Conservation (phyloP, 2,113 vertebrate genomes). For the Daphoenositta chrysoptera region DNA sequence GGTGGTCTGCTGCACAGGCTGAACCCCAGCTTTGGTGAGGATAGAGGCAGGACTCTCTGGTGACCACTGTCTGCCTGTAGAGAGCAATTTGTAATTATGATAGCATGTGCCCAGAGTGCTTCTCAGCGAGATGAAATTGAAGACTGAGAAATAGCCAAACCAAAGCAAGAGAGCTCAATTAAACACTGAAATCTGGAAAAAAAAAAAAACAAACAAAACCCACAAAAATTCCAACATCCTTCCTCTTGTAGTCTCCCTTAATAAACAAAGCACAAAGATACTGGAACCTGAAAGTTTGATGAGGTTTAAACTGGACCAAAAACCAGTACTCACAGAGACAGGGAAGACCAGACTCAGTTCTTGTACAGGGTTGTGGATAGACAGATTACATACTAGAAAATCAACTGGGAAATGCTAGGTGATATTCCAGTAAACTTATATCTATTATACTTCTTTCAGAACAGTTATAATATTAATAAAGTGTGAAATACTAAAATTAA, state of each 20-base stretch:
- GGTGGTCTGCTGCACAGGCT: not conserved
- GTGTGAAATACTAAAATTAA: not conserved
- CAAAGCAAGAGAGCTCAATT: not conserved
- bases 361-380: fast-evolving
- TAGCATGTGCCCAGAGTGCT: not conserved
- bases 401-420: not conserved
- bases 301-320: not conserved
- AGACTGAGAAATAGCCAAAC: not conserved
- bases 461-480: not conserved
- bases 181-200: not conserved
- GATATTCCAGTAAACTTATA: not conserved
- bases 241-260: not conserved
- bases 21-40: not conserved
- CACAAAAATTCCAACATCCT: not conserved
- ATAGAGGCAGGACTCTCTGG: not conserved
- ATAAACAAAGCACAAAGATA: not conserved
- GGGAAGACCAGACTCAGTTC: not conserved
- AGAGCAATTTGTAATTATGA: not conserved
- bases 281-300: not conserved
- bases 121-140: not conserved
- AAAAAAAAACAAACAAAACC: not conserved
- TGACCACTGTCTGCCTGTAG: not conserved
- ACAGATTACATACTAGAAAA: not conserved
- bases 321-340: not conserved
- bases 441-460: not conserved